A percentile compares a stretch with the other conserved stretches of the same genome.
These are phyloP conservation scores for Tetragonula carbonaria DNA, from an alignment of 2,888 invertebrate genomes.

Conservation along the genomic window DNA sequence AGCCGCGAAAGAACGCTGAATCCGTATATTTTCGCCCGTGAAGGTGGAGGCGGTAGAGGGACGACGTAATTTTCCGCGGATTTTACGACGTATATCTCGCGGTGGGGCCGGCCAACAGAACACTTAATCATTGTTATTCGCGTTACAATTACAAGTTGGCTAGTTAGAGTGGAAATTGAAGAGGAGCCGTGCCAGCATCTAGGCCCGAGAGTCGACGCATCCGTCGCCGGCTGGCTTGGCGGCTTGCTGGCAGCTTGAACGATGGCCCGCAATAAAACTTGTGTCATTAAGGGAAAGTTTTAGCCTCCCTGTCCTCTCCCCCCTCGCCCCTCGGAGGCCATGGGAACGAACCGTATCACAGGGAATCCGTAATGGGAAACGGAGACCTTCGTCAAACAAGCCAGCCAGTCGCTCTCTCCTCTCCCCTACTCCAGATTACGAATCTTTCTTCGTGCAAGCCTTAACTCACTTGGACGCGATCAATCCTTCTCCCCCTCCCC, in stretches of 20 bases:
- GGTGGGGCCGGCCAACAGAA: background rate
- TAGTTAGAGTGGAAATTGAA: conserved; percentile 41
- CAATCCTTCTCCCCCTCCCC: conserved; percentile 34
- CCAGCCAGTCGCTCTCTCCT: background rate
- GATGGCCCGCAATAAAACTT: conserved; percentile 73
- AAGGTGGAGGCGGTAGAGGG: background rate
- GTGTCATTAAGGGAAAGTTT: conserved; percentile 73
- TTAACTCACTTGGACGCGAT: conserved; percentile 58
- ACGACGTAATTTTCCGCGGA: conserved; percentile 12
- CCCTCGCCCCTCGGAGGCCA: background rate
- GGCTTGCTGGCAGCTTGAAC: conserved; percentile 66
- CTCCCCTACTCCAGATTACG: conserved; percentile 8
- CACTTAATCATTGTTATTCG: conserved; percentile 42
- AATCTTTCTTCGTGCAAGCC: conserved; percentile 42
- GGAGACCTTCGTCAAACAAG: conserved; percentile 67
- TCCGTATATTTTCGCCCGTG: background rate
- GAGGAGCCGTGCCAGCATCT: conserved; percentile 9
- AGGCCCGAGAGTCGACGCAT: conserved; percentile 6
- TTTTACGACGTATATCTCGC: background rate
- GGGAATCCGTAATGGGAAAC: conserved; percentile 71
- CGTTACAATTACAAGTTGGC: conserved; percentile 39
- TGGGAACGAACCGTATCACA: conserved; percentile 58
- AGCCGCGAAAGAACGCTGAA: background rate
- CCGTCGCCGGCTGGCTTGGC: conserved; percentile 36
- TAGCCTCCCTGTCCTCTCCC: conserved; percentile 23